These are phyloP conservation scores for Thinocorus orbignyianus DNA, from an alignment of 2,113 vertebrate genomes.

Conservation along the genomic window DNA sequence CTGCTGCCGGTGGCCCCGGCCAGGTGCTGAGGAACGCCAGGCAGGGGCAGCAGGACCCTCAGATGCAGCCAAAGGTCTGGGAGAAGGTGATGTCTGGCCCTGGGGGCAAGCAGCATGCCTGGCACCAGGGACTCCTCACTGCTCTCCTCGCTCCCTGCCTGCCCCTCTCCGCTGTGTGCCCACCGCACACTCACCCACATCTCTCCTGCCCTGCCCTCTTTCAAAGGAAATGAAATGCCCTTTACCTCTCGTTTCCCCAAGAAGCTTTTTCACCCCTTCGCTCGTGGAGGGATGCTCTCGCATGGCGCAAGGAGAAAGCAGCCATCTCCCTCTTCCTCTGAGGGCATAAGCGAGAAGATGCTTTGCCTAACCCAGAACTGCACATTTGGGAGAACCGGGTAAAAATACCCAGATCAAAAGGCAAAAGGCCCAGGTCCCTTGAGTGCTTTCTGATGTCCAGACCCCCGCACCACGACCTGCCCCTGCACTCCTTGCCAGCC, in stretches of 20 bases:
- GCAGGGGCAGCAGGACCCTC: background rate
- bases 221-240: rapidly evolving
- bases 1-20: background rate
- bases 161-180: background rate
- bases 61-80: rapidly evolving
- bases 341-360: background rate
- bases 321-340: background rate
- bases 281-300: rapidly evolving
- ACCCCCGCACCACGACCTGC: rapidly evolving
- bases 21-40: rapidly evolving
- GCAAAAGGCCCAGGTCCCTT: background rate
- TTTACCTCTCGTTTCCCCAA: background rate
- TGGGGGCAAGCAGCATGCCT: rapidly evolving
- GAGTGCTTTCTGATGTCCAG: background rate
- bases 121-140: rapidly evolving
- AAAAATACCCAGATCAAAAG: background rate
- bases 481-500: background rate
- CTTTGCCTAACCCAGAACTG: background rate
- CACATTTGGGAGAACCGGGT: background rate
- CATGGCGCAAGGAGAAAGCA: background rate
- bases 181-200: rapidly evolving
- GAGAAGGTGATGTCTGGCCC: background rate
- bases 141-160: background rate
- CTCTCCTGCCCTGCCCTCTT: background rate
- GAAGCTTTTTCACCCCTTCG: background rate